Percentiles rank a stretch among this genome's conserved stretches.
Evolutionary conservation across 1,140 invertebrate species (phyloP).

Genomic region (Cardiocondyla obscurior): DNA sequence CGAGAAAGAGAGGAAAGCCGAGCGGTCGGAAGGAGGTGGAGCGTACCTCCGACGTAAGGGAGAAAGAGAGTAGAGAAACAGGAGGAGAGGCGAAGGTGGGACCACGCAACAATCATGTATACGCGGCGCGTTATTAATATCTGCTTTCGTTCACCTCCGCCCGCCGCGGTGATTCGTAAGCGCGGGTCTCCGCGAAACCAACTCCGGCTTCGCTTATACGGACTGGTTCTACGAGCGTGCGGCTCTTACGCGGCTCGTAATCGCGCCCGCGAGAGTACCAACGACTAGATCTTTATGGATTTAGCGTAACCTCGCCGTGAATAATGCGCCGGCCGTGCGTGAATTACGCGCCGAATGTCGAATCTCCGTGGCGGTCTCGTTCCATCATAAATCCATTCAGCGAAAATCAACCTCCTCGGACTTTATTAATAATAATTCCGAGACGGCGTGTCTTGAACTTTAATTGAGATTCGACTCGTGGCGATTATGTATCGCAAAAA

Average conservation of each 20-base stretch:
- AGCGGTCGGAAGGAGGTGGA: slow-evolving; percentile 62
- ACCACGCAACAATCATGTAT: slow-evolving; percentile 77
- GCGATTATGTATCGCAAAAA: background rate
- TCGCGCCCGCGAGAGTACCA: slow-evolving; percentile 1
- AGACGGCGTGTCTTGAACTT: too few relatives aligned
- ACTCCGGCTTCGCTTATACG: slow-evolving; percentile 21
- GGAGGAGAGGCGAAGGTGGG: slow-evolving; percentile 60
- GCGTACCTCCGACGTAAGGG: slow-evolving; percentile 9
- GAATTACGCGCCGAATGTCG: slow-evolving; percentile 35
- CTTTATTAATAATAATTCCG: too few relatives aligned
- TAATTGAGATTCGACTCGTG: background rate
- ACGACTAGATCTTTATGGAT: slow-evolving; percentile 19
- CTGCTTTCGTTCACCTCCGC: slow-evolving; percentile 69
- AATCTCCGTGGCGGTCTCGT: background rate
- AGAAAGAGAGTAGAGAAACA: background rate
- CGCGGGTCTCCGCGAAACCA: slow-evolving; percentile 29
- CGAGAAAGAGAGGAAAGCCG: slow-evolving; percentile 51
- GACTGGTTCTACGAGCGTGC: slow-evolving; percentile 37
- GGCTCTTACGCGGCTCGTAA: background rate
- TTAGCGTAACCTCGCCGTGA: slow-evolving; percentile 24
- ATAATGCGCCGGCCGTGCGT: slow-evolving; percentile 38
- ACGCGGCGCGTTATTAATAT: slow-evolving; percentile 80
- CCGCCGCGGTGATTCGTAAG: slow-evolving; percentile 68
- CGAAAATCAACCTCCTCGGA: background rate
- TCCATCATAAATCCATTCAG: background rate